These are phyloP conservation scores for Phymastichus coffea DNA, from an alignment of 1,140 invertebrate genomes.

Conservation along the genomic window DNA sequence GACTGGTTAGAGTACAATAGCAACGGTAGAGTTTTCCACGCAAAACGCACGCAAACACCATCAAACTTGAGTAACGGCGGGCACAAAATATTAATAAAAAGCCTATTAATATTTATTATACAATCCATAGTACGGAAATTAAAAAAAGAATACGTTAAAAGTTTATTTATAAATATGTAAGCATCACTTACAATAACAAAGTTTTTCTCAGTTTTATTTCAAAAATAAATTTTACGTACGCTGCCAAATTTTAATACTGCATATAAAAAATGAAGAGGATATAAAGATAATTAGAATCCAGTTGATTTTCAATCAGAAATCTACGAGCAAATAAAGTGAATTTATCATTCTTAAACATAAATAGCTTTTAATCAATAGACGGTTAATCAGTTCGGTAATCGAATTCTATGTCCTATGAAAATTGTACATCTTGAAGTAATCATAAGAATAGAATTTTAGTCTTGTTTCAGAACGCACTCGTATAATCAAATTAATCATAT, in stretches of 20 bases:
- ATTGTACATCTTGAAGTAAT: too few species aligned
- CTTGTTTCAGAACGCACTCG: too few species aligned
- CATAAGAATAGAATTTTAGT: too few species aligned
- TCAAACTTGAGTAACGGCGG: conserved; percentile 24
- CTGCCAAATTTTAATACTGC: conserved; percentile 14
- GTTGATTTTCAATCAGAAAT: too few species aligned
- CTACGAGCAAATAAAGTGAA: too few species aligned
- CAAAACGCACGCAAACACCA: conserved; percentile 16
- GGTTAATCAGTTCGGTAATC: too few species aligned
- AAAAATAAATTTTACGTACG: conserved; percentile 8
- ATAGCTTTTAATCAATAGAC: too few species aligned
- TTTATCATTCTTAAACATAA: too few species aligned
- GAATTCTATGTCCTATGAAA: too few species aligned
- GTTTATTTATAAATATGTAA: not conserved
- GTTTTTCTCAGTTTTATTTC: not conserved
- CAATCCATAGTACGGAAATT: not conserved
- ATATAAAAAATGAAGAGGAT: conserved; percentile 6
- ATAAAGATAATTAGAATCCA: conserved; percentile 11
- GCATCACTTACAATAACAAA: too few species aligned
- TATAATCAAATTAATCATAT: too few species aligned
- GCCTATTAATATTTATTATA: not conserved
- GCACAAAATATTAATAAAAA: conserved; percentile 3
- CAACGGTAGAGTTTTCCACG: conserved; percentile 5
- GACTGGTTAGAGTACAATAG: too few species aligned
- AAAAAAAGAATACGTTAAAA: conserved; percentile 14